Base-by-base conservation (phyloP, 2,888 invertebrate species). In the Oscheius sp. region DNA sequence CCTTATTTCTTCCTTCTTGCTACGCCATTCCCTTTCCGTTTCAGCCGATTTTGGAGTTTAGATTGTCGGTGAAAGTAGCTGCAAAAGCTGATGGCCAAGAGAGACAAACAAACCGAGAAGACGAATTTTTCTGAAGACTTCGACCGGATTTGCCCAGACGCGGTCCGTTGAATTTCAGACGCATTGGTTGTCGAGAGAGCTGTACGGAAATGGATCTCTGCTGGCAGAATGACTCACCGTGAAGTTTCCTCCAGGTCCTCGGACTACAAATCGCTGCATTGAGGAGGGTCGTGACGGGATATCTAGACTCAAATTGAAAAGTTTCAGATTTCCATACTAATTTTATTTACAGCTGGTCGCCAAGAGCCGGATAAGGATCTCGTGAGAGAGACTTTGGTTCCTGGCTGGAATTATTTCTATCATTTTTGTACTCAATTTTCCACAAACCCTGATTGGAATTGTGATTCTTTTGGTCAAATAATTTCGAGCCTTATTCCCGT, bases 131-230 rank as follows among this genome's bases (percentile, higher is more conserved):
- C 42, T 20, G 4, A 34, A 12, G 37, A 34, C 55, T 55, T 29
- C 33, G 55, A 33, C 55, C 55, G 42, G 42, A 15, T 42, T 42
- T 42, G 17, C 34, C 33, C 15, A 52, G 52, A 34, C 37, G 55
- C 15, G 37, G 55, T 33, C 55, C 55, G 20, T 12, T 33, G 55
- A 55, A 55, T 55, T 55, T 55, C 20, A 55, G 33, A 31, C 55
- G 55, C 55, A 55, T 55, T 17, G 55, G 55, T 12, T 55, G 55
- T 5, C 55, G 55, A 8, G 55, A 55, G 31, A 55, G 6, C 55
- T 55, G 34, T 37, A 55, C 33, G 34, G 34, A 37, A 17, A 31
- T n/a, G 55, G 20, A 17, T 17, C 20, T 42, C 12, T 42, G 42
- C 4, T 15, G 12, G n/a, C 42, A 3, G 6, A 20, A 6, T 3